Base-by-base conservation (phyloP, 1,140 invertebrate genomes). In the Neodiprion pinetum region DNA sequence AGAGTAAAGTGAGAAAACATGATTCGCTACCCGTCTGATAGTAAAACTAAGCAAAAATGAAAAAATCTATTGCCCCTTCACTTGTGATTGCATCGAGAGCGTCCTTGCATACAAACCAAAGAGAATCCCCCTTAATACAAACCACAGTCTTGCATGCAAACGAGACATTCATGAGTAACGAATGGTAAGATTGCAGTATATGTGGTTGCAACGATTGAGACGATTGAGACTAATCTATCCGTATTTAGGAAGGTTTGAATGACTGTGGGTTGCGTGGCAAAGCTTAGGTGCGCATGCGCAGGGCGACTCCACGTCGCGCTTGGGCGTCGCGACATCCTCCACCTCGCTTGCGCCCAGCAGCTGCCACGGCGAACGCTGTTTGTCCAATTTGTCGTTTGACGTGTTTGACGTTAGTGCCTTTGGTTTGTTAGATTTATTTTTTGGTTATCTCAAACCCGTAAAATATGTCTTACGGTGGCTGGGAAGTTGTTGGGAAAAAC, bases 401-500 rank as follows among this genome's bases (percentile, higher is more conserved):
- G 53, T 61, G 53, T 61, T 61, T 61, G 53, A 61, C 53, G 53
- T 61, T 61, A 61, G 53, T 61, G 53, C 53, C 53, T 61, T 61
- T 61, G 53, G 53, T 61, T 61, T 61, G 53, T 61, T 8, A 61
- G 53, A 61, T 7, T 61, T 61, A 61, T 61, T 61, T 17, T 17
- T 61, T 61, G 28, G n/a, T 61, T 61, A 61, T 40, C 28, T 40
- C 5, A 7, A 61, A 61, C 53, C 53, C 28, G 28, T 70, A 89
- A 75, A 82, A 3, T 5, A 94, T 94, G 93, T 92, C 91, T 50
- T 80, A 88, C 11, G 92, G 91, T 76, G 92, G 93, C 83, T 95
- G 94, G 94, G 94, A 94, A 93, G 90, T 94, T 80, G 94, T 95
- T 75, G 91, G 91, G 65, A 94, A 93, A 82, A 93, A 88, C 72